Evolutionary conservation across 1,140 invertebrate species (phyloP).

Genomic region (Spodoptera frugiperda): DNA sequence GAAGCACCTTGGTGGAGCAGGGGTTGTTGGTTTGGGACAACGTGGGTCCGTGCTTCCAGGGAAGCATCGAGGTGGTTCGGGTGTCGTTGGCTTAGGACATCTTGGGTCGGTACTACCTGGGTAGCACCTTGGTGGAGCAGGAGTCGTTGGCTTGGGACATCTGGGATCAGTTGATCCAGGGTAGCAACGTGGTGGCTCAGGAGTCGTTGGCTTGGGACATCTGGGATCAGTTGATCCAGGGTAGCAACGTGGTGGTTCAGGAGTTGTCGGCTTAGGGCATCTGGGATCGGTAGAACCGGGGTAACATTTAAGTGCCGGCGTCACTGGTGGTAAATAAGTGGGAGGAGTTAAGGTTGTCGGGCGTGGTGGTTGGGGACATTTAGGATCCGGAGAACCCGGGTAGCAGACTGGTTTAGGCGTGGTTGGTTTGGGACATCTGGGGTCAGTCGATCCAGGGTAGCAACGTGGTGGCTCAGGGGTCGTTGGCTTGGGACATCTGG

Average conservation of each 20-base stretch:
- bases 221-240: slow-evolving; percentile 9
- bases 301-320: slow-evolving; percentile 55
- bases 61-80: slow-evolving; percentile 11
- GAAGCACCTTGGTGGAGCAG: neutral
- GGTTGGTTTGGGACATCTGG: slow-evolving; percentile 51
- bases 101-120: slow-evolving; percentile 23
- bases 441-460: slow-evolving; percentile 33
- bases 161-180: slow-evolving; percentile 9
- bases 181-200: slow-evolving; percentile 6
- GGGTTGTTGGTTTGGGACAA: no score
- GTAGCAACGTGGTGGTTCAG: slow-evolving; percentile 7
- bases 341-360: slow-evolving; percentile 28
- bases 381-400: slow-evolving; percentile 70
- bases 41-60: neutral
- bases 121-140: slow-evolving; percentile 13
- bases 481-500: slow-evolving; percentile 37
- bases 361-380: slow-evolving; percentile 61
- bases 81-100: slow-evolving; percentile 18
- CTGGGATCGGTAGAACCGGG: slow-evolving; percentile 25
- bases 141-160: slow-evolving; percentile 18
- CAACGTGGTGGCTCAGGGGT: slow-evolving; percentile 38
- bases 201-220: slow-evolving; percentile 18
- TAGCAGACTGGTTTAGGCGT: slow-evolving; percentile 63
- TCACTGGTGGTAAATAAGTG: slow-evolving; percentile 50
- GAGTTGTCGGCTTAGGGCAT: slow-evolving; percentile 35